Percentiles rank a stretch among this genome's conserved stretches.
These are phyloP conservation scores for Drosophila punjabiensis DNA, from an alignment of 1,140 invertebrate species.

Conservation along the genomic window DNA sequence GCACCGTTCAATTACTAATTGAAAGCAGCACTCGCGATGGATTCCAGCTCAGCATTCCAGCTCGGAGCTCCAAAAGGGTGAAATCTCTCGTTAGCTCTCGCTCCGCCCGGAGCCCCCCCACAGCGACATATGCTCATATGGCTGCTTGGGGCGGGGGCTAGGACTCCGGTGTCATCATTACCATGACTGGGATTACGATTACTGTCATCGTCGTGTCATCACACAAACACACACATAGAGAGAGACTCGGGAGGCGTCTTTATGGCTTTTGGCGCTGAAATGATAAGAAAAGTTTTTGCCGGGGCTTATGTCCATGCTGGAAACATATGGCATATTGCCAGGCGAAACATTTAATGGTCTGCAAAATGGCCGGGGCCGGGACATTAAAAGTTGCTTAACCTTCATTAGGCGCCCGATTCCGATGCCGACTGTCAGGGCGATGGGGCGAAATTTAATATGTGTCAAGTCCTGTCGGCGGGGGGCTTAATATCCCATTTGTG, in stretches of 20 bases:
- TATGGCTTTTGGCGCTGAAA: conserved; percentile 73
- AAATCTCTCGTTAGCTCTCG: conserved; percentile 24
- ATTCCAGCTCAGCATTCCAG: conserved; percentile 4
- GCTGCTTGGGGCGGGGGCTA: conserved; percentile 5
- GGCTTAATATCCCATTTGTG: conserved; percentile 80
- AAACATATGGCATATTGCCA: conserved; percentile 83
- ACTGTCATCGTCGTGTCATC: conserved; percentile 67
- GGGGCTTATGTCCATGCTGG: conserved; percentile 63
- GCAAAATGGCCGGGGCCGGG: conserved; percentile 67
- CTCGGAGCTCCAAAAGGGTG: conserved; percentile 9
- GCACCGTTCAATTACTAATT: conserved; percentile 31
- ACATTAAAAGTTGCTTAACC: conserved; percentile 83
- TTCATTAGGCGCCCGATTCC: conserved; percentile 70
- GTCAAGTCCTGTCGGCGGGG: conserved; percentile 48
- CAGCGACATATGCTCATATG: conserved; percentile 59
- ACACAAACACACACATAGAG: conserved; percentile 26
- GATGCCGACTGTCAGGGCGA: conserved; percentile 53
- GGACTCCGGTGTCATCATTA: conserved; percentile 71
- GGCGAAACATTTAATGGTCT: conserved; percentile 83
- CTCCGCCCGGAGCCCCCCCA: background rate
- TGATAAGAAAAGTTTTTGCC: conserved; percentile 77
- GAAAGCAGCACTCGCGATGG: conserved; percentile 17
- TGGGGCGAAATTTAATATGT: conserved; percentile 76
- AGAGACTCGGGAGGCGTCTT: conserved; percentile 50
- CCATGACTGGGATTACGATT: conserved; percentile 69